phyloP scores from a whole-genome alignment of 2,113 vertebrate species.

The Macroglossus sobrinus region DNA sequence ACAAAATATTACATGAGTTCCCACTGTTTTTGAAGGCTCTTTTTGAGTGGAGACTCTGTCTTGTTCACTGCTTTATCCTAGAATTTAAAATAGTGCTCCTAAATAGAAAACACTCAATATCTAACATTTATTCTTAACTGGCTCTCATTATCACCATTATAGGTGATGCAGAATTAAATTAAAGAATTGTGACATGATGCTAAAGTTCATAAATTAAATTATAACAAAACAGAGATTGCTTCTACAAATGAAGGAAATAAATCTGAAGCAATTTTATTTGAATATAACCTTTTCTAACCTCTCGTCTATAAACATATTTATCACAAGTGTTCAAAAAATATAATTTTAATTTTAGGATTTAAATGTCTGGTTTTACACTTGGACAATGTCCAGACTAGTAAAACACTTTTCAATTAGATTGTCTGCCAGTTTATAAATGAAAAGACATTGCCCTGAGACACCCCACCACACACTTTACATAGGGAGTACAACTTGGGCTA shows the following conservation, averaged over 20 bases:
- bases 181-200: background rate
- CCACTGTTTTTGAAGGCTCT: background rate
- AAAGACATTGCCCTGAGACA: background rate
- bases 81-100: background rate
- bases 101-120: background rate
- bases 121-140: background rate
- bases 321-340: background rate
- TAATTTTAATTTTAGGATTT: background rate
- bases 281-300: background rate
- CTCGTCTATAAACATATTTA: background rate
- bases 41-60: background rate
- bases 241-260: conserved; percentile 4
- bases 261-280: background rate
- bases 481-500: background rate
- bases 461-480: background rate
- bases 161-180: background rate
- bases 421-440: background rate
- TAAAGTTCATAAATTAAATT: background rate
- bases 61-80: background rate
- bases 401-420: background rate
- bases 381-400: background rate
- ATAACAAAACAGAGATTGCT: background rate
- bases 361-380: background rate
- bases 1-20: background rate
- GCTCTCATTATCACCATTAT: background rate